phyloP scores from a whole-genome alignment of 1,140 invertebrate genomes.

The Periplaneta americana region DNA sequence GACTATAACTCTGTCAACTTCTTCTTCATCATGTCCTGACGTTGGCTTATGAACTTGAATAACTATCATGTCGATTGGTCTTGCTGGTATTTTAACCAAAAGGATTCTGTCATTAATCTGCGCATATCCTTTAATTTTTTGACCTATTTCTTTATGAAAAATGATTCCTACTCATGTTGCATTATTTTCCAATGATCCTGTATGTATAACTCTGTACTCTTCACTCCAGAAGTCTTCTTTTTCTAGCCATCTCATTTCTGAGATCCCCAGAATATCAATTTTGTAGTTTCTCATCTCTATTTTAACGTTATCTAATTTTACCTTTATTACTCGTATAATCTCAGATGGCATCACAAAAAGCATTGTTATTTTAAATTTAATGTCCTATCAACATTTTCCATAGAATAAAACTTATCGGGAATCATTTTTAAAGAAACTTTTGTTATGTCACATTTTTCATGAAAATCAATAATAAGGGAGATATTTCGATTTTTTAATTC shows the following conservation, averaged over 20 bases:
- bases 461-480: too few species aligned
- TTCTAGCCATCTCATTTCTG: constrained; percentile 17
- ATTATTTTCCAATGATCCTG: constrained; percentile 3
- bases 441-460: too few species aligned
- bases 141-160: background rate
- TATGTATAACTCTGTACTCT: constrained; percentile 13
- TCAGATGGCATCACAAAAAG: too few species aligned
- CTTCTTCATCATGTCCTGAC: background rate
- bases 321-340: too few species aligned
- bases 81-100: background rate
- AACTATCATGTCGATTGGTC: background rate
- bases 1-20: background rate
- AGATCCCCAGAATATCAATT: constrained; percentile 15
- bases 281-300: constrained; percentile 9
- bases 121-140: background rate
- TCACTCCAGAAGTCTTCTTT: constrained; percentile 15
- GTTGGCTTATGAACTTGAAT: background rate
- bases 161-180: background rate
- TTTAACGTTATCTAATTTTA: constrained; percentile 11
- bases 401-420: too few species aligned
- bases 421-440: too few species aligned
- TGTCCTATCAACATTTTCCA: too few species aligned
- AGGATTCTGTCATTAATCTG: background rate
- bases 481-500: too few species aligned
- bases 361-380: too few species aligned